These are phyloP conservation scores for Bombyx huttoni DNA, from an alignment of 2,888 invertebrate genomes.

Conservation along the genomic window DNA sequence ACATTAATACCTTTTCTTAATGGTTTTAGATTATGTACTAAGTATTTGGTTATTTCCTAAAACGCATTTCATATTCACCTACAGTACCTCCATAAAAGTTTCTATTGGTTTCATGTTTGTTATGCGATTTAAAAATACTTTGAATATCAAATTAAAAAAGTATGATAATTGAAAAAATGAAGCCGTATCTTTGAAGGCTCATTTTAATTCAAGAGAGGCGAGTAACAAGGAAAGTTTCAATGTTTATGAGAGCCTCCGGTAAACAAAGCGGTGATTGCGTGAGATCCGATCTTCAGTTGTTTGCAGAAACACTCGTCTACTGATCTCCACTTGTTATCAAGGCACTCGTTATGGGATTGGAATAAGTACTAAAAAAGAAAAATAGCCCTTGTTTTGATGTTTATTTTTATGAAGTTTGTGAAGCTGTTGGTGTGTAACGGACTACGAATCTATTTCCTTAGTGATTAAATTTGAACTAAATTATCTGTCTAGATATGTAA, in stretches of 20 bases:
- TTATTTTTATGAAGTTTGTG: neutral
- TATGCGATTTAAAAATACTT: neutral
- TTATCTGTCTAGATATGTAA: too few species aligned
- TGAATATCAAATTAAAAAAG: neutral
- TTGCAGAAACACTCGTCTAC: constrained; percentile 16
- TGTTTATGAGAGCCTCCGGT: constrained; percentile 6
- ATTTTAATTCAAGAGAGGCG: constrained; percentile 1
- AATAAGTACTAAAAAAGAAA: neutral
- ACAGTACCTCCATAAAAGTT: too few species aligned
- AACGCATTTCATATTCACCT: too few species aligned
- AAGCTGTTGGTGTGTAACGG: neutral
- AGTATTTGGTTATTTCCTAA: too few species aligned
- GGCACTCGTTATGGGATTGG: constrained; percentile 3
- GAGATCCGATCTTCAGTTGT: constrained; percentile 24
- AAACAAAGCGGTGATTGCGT: constrained; percentile 20
- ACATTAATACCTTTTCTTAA: too few species aligned
- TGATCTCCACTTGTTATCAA: constrained; percentile 9
- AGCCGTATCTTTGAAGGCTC: neutral
- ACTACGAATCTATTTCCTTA: neutral
- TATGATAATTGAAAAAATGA: neutral
- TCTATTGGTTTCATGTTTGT: too few species aligned
- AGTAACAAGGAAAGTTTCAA: neutral
- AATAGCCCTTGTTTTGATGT: neutral
- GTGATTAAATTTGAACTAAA: neutral
- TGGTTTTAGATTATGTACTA: too few species aligned